phyloP scores from a whole-genome alignment of 1,140 invertebrate species.

The Cecropterus lyciades region DNA sequence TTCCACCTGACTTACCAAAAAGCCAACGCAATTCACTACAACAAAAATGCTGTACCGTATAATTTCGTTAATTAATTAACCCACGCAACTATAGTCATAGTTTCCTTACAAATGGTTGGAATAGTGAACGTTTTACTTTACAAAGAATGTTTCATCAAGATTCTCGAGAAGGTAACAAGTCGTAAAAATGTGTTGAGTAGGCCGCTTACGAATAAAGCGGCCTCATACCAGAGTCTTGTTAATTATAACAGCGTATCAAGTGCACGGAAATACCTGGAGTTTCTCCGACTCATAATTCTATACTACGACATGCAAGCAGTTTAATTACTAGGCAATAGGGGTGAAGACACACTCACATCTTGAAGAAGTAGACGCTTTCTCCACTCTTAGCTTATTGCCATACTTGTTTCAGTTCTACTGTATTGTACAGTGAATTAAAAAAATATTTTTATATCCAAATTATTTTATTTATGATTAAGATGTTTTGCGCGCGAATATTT shows the following conservation, averaged over 20 bases:
- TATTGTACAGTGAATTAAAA: no score
- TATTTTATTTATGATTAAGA: no score
- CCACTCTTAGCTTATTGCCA: no score
- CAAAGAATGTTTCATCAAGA: conserved; percentile 32
- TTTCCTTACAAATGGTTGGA: conserved; percentile 6
- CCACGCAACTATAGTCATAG: conserved; percentile 4
- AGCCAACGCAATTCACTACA: no score
- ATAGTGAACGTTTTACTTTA: conserved; percentile 20
- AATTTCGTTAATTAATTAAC: conserved; percentile 18
- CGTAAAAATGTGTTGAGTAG: conserved; percentile 35
- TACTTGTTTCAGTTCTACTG: no score
- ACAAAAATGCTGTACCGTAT: not conserved
- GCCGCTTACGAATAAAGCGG: conserved; percentile 33
- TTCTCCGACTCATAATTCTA: conserved; percentile 13
- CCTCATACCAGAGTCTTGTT: conserved; percentile 30
- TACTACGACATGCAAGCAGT: conserved; percentile 9
- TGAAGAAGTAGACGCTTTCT: not conserved
- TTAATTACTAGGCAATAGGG: conserved; percentile 15
- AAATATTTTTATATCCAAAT: no score
- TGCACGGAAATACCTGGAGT: conserved; percentile 30
- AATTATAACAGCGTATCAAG: conserved; percentile 37
- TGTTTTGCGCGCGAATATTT: no score
- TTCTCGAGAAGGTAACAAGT: conserved; percentile 35
- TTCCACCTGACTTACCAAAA: no score
- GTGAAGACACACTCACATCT: conserved; percentile 5